Evolutionary conservation across 2,888 invertebrate species (phyloP).

Genomic region (Tortricodes alternella): DNA sequence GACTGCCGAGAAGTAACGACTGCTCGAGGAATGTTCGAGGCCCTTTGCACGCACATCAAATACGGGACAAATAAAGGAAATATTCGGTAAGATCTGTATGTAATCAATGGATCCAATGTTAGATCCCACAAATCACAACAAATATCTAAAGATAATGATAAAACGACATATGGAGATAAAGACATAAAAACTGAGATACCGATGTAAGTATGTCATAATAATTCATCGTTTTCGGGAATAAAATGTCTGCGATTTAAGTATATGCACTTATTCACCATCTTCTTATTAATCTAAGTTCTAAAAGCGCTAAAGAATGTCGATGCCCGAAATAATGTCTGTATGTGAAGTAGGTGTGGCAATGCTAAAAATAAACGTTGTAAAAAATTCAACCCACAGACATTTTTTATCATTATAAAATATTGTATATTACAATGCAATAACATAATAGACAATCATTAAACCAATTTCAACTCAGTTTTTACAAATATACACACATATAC

Average conservation of each 20-base stretch:
- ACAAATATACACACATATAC: too few species aligned
- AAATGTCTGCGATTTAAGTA: too few species aligned
- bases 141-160: slow-evolving; percentile 22
- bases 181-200: slow-evolving; percentile 21
- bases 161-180: slow-evolving; percentile 4
- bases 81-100: slow-evolving; percentile 88
- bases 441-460: too few species aligned
- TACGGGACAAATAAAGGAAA: slow-evolving; percentile 98
- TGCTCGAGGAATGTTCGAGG: slow-evolving; percentile 98
- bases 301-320: too few species aligned
- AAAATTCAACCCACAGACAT: too few species aligned
- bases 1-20: slow-evolving; percentile 97
- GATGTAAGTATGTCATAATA: too few species aligned
- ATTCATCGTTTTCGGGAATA: neutral
- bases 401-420: too few species aligned
- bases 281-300: neutral
- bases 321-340: too few species aligned
- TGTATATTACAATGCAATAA: too few species aligned
- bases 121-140: slow-evolving; percentile 25
- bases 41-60: slow-evolving; percentile 97
- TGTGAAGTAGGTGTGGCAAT: too few species aligned
- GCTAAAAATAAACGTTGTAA: too few species aligned
- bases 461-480: too few species aligned
- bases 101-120: slow-evolving; percentile 19
- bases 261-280: neutral